These are phyloP conservation scores for Genyomyrus donnyi DNA, from an alignment of 2,113 vertebrate genomes.

Conservation along the genomic window DNA sequence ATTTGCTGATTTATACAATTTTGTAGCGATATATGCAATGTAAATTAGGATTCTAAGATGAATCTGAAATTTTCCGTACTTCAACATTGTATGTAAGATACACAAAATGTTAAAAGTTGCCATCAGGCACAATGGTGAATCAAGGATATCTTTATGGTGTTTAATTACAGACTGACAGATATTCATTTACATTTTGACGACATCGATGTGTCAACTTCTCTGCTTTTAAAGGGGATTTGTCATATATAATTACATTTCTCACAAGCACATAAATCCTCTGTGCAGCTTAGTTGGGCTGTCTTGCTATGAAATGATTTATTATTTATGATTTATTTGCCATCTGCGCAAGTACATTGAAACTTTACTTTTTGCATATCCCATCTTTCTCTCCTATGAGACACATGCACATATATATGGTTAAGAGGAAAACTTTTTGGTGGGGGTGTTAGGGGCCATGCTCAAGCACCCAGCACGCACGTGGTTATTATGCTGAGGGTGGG, in stretches of 20 bases:
- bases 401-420: background rate
- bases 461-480: background rate
- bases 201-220: background rate
- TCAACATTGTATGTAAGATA: background rate
- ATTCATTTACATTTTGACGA: background rate
- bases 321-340: background rate
- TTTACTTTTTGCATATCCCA: background rate
- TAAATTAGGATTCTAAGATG: background rate
- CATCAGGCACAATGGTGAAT: background rate
- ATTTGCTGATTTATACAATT: background rate
- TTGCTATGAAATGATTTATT: background rate
- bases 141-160: background rate
- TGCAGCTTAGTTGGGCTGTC: background rate
- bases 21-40: background rate
- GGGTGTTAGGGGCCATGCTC: background rate
- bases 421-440: background rate
- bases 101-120: background rate
- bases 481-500: background rate
- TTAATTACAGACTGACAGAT: background rate
- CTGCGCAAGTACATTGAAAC: background rate
- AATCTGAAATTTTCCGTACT: background rate
- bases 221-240: background rate
- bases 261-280: slow-evolving; percentile 1
- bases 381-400: background rate
- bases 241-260: slow-evolving; percentile 2